A percentile compares a stretch with the other conserved stretches of the same genome.
Evolutionary conservation across 2,797 vertebrate genomes (phyloP).

Genomic region (Alcedo atthis): DNA sequence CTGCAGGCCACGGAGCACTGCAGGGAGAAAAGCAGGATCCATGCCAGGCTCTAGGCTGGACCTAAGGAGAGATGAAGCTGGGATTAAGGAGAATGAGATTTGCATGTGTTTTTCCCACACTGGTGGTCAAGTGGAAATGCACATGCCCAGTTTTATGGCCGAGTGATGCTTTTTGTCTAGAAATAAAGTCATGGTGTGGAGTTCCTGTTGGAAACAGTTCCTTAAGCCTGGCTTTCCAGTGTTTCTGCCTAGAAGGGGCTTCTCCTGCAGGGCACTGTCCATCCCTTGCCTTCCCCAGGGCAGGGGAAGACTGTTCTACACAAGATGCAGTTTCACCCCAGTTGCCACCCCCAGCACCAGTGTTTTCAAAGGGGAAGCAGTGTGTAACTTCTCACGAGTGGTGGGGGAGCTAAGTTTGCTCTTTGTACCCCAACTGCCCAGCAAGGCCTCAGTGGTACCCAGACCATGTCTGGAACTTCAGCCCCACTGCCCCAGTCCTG

Average conservation of each 20-base stretch:
- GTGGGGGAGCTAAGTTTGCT: background rate
- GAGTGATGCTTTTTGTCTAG: background rate
- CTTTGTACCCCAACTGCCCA: rapidly evolving
- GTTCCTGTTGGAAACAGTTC: background rate
- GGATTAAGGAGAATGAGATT: background rate
- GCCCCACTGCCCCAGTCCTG: rapidly evolving
- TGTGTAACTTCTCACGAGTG: rapidly evolving
- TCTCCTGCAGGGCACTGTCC: background rate
- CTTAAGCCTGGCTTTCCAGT: background rate
- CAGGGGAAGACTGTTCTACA: background rate
- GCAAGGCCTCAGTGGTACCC: too few relatives aligned
- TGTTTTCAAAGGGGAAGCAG: background rate
- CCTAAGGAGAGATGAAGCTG: background rate
- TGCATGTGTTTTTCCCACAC: rapidly evolving
- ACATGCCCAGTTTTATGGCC: rapidly evolving
- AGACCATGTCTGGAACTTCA: background rate
- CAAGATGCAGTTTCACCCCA: background rate
- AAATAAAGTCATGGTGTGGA: background rate
- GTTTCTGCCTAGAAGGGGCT: background rate
- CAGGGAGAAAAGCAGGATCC: background rate
- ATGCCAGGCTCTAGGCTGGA: background rate
- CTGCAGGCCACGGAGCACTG: background rate
- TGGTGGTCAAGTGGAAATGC: background rate
- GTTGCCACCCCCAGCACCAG: background rate
- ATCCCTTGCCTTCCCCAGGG: rapidly evolving